These are phyloP conservation scores for Acleris literana DNA, from an alignment of 2,888 invertebrate species.

Conservation along the genomic window DNA sequence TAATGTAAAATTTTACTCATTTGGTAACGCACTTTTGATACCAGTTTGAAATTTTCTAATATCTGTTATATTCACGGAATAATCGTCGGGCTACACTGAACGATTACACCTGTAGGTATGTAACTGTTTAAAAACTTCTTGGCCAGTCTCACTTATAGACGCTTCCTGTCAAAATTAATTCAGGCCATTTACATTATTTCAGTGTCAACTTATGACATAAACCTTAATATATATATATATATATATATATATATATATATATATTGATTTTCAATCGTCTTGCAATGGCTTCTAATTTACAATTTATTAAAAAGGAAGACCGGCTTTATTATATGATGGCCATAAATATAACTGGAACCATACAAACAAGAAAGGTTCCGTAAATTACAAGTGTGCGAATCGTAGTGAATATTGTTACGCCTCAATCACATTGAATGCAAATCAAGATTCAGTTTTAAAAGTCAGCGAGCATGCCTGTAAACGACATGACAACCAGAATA, in stretches of 20 bases:
- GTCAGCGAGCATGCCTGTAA: too few species aligned
- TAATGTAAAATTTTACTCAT: too few species aligned
- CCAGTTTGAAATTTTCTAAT: too few species aligned
- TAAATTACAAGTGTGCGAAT: slow-evolving; percentile 7
- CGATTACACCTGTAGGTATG: not conserved
- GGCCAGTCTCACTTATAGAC: slow-evolving; percentile 1
- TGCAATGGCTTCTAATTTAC: slow-evolving; percentile 58
- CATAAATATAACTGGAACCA: slow-evolving; percentile 8
- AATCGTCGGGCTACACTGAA: too few species aligned
- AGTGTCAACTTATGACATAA: slow-evolving; percentile 38
- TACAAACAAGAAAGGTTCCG: slow-evolving; percentile 11
- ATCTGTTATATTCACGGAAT: too few species aligned
- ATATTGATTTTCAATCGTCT: slow-evolving; percentile 45
- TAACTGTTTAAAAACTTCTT: not conserved
- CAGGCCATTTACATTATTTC: slow-evolving; percentile 65
- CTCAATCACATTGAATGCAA: slow-evolving; percentile 7
- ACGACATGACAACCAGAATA: too few species aligned
- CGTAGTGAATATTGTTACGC: not conserved
- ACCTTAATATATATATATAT: slow-evolving; percentile 58
- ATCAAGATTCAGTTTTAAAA: slow-evolving; percentile 14
- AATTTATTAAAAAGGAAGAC: slow-evolving; percentile 3
- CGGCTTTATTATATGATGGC: slow-evolving; percentile 1
- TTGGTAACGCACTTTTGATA: too few species aligned
- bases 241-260: too few species aligned
- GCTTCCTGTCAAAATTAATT: slow-evolving; percentile 24